phyloP scores from a whole-genome alignment of 2,797 vertebrate species.

The Hyperoplus immaculatus region DNA sequence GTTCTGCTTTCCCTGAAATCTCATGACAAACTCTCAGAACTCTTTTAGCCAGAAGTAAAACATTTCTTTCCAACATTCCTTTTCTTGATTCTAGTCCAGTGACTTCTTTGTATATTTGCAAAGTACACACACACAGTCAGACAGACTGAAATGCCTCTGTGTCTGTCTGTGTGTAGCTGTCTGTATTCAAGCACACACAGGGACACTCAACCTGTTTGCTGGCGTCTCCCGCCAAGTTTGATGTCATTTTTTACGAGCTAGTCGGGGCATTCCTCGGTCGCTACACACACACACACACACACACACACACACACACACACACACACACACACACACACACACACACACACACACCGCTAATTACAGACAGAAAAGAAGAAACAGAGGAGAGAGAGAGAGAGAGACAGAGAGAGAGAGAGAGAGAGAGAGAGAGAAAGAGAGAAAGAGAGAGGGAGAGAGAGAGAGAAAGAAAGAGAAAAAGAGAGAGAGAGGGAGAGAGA shows the following conservation, averaged over 20 bases:
- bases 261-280: slow-evolving; percentile 77
- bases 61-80: no score
- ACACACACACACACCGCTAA: slow-evolving; percentile 71
- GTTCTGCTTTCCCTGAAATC: no score
- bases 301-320: no score
- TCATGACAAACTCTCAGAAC: no score
- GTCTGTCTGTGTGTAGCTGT: no score
- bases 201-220: slow-evolving; percentile 63
- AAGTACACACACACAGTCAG: no score
- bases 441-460: slow-evolving; percentile 22
- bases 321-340: no score
- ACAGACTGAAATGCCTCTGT: no score
- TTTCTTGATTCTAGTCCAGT: no score
- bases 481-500: background rate
- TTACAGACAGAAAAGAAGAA: slow-evolving; percentile 62
- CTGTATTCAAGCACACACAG: background rate
- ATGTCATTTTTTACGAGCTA: slow-evolving; percentile 78
- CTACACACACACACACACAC: slow-evolving; percentile 19
- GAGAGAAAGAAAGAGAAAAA: slow-evolving; percentile 46
- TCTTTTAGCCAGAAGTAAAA: no score
- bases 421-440: slow-evolving; percentile 28
- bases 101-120: no score
- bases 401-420: slow-evolving; percentile 36
- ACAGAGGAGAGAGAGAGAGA: slow-evolving; percentile 35
- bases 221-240: slow-evolving; percentile 62